These are phyloP conservation scores for Candoia aspera DNA, from an alignment of 2,113 vertebrate species.

Conservation along the genomic window DNA sequence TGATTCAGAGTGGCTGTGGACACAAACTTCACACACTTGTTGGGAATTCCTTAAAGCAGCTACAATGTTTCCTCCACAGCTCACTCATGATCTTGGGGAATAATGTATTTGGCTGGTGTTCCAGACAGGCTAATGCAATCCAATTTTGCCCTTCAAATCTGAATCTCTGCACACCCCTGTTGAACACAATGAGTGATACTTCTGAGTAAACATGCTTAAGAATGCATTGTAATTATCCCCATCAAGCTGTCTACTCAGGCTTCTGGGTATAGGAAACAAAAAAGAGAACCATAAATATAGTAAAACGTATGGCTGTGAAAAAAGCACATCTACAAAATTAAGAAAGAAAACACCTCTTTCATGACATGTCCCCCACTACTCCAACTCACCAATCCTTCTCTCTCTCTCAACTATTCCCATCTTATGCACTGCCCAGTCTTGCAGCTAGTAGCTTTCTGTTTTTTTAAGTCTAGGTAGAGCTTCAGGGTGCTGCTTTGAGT, in stretches of 20 bases:
- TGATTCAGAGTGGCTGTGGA: too few species aligned
- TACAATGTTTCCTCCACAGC: too few species aligned
- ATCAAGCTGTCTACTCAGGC: background rate
- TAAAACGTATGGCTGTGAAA: background rate
- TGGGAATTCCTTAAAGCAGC: too few species aligned
- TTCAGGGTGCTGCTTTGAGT: too few species aligned
- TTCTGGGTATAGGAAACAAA: background rate
- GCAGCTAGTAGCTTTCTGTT: background rate
- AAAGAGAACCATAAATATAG: background rate
- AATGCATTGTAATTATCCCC: background rate
- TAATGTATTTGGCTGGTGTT: too few species aligned
- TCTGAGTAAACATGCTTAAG: background rate
- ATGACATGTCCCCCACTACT: too few species aligned
- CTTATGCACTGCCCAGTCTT: background rate
- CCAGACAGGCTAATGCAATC: too few species aligned
- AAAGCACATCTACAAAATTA: background rate
- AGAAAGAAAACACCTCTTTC: background rate
- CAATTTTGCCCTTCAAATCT: too few species aligned
- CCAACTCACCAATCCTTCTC: too few species aligned
- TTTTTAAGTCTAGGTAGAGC: too few species aligned
- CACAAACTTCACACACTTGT: too few species aligned
- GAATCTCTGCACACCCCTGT: background rate
- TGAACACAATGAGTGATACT: background rate
- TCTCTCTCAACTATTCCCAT: background rate
- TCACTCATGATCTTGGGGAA: too few species aligned